Percentiles rank a stretch among this genome's conserved stretches.
These are phyloP conservation scores for Eurois occulta DNA, from an alignment of 2,888 invertebrate species.

Conservation along the genomic window DNA sequence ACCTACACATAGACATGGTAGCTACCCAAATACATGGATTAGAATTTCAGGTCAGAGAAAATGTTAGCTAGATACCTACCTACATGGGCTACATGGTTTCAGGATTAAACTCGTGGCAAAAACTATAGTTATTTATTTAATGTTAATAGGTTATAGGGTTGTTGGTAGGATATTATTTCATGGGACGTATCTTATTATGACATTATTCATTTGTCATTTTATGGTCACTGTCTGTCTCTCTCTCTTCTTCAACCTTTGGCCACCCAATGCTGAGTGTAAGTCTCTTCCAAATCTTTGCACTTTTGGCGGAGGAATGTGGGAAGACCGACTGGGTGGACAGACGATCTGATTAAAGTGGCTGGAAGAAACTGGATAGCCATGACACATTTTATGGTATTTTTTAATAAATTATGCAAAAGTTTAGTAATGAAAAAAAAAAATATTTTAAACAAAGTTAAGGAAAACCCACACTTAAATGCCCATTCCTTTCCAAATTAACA, in stretches of 20 bases:
- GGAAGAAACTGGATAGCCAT: too few relatives aligned
- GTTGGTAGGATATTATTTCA: too few relatives aligned
- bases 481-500: conserved; percentile 42
- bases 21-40: conserved; percentile 8
- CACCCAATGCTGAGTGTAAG: too few relatives aligned
- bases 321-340: too few relatives aligned
- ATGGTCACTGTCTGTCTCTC: too few relatives aligned
- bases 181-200: neutral
- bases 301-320: too few relatives aligned
- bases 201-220: too few relatives aligned
- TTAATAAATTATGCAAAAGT: neutral
- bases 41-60: conserved; percentile 10
- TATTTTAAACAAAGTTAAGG: neutral
- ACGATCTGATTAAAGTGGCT: too few relatives aligned
- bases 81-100: neutral
- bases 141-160: too few relatives aligned
- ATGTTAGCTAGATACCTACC: neutral
- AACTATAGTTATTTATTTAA: neutral
- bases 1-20: neutral
- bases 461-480: neutral
- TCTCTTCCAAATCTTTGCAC: too few relatives aligned
- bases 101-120: neutral
- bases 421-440: too few relatives aligned
- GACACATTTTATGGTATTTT: neutral
- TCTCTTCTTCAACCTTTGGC: too few relatives aligned